A percentile compares a stretch with the other conserved stretches of the same genome.
Conservation (phyloP, 1,140 invertebrate genomes). For the Drosophila chauvacae region DNA sequence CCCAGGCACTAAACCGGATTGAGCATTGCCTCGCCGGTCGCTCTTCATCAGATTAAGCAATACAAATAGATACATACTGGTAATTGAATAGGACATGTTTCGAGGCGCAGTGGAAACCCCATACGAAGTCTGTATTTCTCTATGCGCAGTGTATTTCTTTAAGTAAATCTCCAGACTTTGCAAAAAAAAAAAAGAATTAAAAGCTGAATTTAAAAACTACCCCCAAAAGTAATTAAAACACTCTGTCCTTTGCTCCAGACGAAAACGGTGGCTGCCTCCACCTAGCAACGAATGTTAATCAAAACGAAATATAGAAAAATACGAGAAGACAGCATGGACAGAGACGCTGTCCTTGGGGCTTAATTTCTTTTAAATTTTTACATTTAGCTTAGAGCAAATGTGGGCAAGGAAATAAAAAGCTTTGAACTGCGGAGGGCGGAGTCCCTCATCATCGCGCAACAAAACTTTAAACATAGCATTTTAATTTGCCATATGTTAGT, state of each 20-base stretch:
- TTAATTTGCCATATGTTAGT: neutral
- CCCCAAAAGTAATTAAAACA: conserved; percentile 80
- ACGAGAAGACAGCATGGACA: conserved; percentile 44
- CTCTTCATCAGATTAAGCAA: conserved; percentile 26
- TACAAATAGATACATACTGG: conserved; percentile 29
- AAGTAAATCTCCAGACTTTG: conserved; percentile 37
- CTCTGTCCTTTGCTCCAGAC: conserved; percentile 54
- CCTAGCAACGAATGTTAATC: conserved; percentile 70
- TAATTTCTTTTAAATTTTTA: conserved; percentile 79
- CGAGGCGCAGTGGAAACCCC: neutral
- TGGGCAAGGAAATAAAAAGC: conserved; percentile 1
- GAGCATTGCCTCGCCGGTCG: conserved; percentile 26
- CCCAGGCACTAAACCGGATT: conserved; percentile 43
- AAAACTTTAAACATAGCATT: neutral
- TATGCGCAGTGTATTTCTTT: conserved; percentile 32
- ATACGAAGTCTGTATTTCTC: neutral
- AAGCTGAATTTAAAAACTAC: conserved; percentile 64
- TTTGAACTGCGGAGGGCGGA: neutral
- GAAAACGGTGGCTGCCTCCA: conserved; percentile 17
- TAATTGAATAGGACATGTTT: conserved; percentile 55
- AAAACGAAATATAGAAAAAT: conserved; percentile 72
- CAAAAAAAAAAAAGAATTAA: conserved; percentile 4
- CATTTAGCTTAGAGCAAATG: conserved; percentile 53
- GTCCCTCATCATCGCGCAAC: neutral
- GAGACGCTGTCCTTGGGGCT: conserved; percentile 71